These are phyloP conservation scores for Dissostichus mawsoni DNA, from an alignment of 2,113 vertebrate species.

Conservation along the genomic window DNA sequence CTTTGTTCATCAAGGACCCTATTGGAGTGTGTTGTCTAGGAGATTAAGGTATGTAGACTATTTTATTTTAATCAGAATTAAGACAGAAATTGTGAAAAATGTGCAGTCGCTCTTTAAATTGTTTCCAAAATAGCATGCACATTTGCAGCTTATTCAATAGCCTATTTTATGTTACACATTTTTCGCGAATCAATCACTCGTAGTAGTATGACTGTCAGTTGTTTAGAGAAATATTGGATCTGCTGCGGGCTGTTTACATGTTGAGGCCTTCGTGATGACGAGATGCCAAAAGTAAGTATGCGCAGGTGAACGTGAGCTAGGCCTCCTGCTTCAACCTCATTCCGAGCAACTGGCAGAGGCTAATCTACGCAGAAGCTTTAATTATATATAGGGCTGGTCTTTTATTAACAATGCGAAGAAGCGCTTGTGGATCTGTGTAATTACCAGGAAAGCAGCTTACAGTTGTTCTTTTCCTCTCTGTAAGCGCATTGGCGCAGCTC, in stretches of 20 bases:
- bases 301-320: slow-evolving; percentile 61
- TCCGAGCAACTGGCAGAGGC: slow-evolving; percentile 40
- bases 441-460: slow-evolving; percentile 84
- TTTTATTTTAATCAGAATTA: neutral
- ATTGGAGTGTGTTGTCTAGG: slow-evolving; percentile 44
- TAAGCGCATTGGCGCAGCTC: slow-evolving; percentile 84
- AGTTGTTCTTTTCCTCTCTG: slow-evolving; percentile 75
- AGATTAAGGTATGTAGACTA: slow-evolving; percentile 65
- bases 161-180: no score
- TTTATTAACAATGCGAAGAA: slow-evolving; percentile 82
- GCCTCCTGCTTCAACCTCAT: slow-evolving; percentile 46
- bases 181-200: neutral
- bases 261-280: slow-evolving; percentile 1
- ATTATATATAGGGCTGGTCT: slow-evolving; percentile 79
- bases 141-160: no score
- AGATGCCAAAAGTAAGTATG: slow-evolving; percentile 47
- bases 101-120: neutral
- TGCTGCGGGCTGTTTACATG: neutral
- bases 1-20: slow-evolving; percentile 11
- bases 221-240: neutral
- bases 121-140: neutral
- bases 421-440: slow-evolving; percentile 81
- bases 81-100: neutral
- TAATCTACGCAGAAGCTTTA: slow-evolving; percentile 75
- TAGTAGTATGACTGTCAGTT: neutral